A percentile compares a stretch with the other conserved stretches of the same genome.
Evolutionary conservation across 2,888 invertebrate species (phyloP).

Genomic region (Hemistola chrysoprasaria): DNA sequence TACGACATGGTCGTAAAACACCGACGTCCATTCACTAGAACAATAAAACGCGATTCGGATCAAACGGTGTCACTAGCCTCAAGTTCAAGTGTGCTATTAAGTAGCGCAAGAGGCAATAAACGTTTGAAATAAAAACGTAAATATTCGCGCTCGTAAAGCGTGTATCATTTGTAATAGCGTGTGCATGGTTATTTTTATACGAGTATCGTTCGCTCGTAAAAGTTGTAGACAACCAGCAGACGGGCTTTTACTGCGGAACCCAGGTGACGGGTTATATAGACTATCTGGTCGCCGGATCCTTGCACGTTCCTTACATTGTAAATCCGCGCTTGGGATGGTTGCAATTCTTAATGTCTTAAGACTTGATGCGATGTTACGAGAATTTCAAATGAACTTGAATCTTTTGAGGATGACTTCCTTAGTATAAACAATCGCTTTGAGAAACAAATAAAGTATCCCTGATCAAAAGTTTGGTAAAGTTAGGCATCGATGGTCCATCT

Average conservation of each 20-base stretch:
- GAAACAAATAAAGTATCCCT: no score
- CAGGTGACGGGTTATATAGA: constrained; percentile 60
- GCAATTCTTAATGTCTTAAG: neutral
- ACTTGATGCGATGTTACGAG: no score
- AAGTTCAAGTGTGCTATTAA: constrained; percentile 80
- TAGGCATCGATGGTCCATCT: no score
- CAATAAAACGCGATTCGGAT: constrained; percentile 79
- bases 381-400: no score
- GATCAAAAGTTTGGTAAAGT: no score
- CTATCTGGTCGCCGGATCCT: constrained; percentile 44
- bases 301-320: constrained; percentile 41
- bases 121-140: constrained; percentile 73
- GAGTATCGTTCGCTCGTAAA: constrained; percentile 73
- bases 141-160: constrained; percentile 56
- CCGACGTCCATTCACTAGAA: constrained; percentile 74
- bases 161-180: constrained; percentile 53
- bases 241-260: constrained; percentile 66
- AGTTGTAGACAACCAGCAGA: constrained; percentile 74
- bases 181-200: constrained; percentile 72
- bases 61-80: constrained; percentile 78
- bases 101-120: constrained; percentile 76
- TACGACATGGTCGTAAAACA: constrained; percentile 74
- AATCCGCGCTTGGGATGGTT: constrained; percentile 18
- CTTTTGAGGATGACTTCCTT: no score
- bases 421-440: no score